These are phyloP conservation scores for Limanda limanda DNA, from an alignment of 2,113 vertebrate species.

Conservation along the genomic window DNA sequence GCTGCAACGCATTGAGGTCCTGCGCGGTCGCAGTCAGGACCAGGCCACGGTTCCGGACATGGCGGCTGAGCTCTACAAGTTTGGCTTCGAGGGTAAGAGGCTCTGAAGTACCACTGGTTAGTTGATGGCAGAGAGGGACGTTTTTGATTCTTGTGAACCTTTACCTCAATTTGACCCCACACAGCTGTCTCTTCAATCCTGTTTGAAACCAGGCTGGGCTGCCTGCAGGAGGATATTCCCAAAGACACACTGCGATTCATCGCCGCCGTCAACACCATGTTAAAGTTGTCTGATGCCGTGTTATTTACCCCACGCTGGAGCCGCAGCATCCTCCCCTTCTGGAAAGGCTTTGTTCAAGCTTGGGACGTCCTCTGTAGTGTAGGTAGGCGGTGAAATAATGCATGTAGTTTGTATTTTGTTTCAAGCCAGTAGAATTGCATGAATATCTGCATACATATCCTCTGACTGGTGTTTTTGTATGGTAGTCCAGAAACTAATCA, in stretches of 20 bases:
- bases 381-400: conserved; percentile 55
- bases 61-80: conserved; percentile 81
- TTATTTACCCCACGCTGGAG: conserved; percentile 80
- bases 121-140: fast-evolving
- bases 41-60: conserved; percentile 69
- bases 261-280: conserved; percentile 69
- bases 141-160: not conserved
- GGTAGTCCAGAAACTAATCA: conserved; percentile 74
- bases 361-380: conserved; percentile 83
- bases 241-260: conserved; percentile 80
- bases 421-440: not conserved
- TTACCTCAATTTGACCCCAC: not conserved
- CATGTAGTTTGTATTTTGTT: not conserved
- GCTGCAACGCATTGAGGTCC: conserved; percentile 71
- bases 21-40: conserved; percentile 73
- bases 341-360: conserved; percentile 79
- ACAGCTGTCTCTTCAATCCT: conserved; percentile 80
- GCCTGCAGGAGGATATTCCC: conserved; percentile 81
- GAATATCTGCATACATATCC: not conserved
- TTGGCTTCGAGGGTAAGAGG: conserved; percentile 83
- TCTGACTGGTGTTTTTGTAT: not conserved
- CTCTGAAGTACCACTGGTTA: fast-evolving
- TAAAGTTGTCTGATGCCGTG: conserved; percentile 66
- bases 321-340: conserved; percentile 76
- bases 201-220: conserved; percentile 84